A percentile compares a stretch with the other conserved stretches of the same genome.
phyloP scores from a whole-genome alignment of 2,888 invertebrate species.

The Tricholauxania praeusta region DNA sequence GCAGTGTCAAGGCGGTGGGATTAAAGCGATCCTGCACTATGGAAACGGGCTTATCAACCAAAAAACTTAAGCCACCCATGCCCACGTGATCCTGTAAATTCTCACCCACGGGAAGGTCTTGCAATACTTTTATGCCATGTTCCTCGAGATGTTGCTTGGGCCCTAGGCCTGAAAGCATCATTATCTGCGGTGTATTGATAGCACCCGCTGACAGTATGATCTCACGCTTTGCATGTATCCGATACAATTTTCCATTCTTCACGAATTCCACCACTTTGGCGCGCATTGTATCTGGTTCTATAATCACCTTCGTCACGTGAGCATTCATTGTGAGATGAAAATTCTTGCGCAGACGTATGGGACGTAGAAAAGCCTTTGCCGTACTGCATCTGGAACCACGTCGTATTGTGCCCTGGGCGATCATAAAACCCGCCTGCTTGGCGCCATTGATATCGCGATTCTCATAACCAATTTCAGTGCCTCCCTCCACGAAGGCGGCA shows the following conservation, averaged over 20 bases:
- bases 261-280: slow-evolving; percentile 86
- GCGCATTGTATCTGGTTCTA: slow-evolving; percentile 80
- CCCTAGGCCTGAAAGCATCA: slow-evolving; percentile 91
- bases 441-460: slow-evolving; percentile 87
- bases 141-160: slow-evolving; percentile 77
- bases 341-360: slow-evolving; percentile 80
- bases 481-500: slow-evolving; percentile 85
- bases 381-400: slow-evolving; percentile 86
- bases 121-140: slow-evolving; percentile 79
- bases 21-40: slow-evolving; percentile 84
- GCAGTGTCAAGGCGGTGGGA: slow-evolving; percentile 83
- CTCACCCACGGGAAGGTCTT: slow-evolving; percentile 82
- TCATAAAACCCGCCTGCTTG: slow-evolving; percentile 83
- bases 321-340: slow-evolving; percentile 85
- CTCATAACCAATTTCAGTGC: slow-evolving; percentile 85
- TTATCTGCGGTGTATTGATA: slow-evolving; percentile 90
- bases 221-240: slow-evolving; percentile 82
- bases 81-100: slow-evolving; percentile 92
- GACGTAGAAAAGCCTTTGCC: slow-evolving; percentile 87
- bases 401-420: slow-evolving; percentile 84
- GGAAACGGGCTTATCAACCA: slow-evolving; percentile 85
- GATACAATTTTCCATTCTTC: slow-evolving; percentile 77
- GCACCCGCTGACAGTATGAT: slow-evolving; percentile 91
- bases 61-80: slow-evolving; percentile 76
- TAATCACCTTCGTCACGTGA: slow-evolving; percentile 81